phyloP scores from a whole-genome alignment of 1,140 invertebrate species.

The Pomacea maculata region DNA sequence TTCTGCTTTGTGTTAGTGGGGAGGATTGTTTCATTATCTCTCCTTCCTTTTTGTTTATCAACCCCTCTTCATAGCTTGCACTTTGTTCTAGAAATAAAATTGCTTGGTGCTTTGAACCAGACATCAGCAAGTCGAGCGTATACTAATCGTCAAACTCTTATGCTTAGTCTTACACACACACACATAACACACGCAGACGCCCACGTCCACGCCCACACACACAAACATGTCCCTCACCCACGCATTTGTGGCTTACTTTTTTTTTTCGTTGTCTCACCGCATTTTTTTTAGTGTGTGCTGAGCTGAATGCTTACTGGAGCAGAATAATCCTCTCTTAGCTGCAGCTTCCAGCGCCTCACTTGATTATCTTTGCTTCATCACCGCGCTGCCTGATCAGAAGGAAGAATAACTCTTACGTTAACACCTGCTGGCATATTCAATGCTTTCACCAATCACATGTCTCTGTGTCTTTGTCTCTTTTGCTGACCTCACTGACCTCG shows the following conservation, averaged over 20 bases:
- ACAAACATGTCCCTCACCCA: not conserved
- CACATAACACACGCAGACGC: not conserved
- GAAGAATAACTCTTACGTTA: no score
- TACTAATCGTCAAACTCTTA: not conserved
- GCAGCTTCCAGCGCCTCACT: not conserved
- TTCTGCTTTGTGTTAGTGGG: no score
- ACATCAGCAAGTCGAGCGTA: not conserved
- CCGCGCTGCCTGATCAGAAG: no score
- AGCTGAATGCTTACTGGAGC: not conserved
- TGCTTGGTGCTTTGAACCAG: no score
- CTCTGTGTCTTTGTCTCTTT: constrained; percentile 1
- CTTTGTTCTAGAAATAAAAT: no score
- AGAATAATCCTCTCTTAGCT: not conserved
- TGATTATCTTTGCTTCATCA: no score
- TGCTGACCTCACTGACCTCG: not conserved
- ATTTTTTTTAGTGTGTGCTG: not conserved
- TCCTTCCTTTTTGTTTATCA: no score
- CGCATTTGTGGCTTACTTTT: not conserved
- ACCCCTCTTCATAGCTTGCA: no score
- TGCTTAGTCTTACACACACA: not conserved
- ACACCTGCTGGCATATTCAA: no score
- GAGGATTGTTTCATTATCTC: no score
- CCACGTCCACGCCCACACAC: not conserved
- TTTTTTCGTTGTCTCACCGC: not conserved
- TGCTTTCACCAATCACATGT: not conserved